A percentile compares a stretch with the other conserved stretches of the same genome.
Conservation (phyloP, 1,140 invertebrate genomes). For the Drosophila grimshawi region DNA sequence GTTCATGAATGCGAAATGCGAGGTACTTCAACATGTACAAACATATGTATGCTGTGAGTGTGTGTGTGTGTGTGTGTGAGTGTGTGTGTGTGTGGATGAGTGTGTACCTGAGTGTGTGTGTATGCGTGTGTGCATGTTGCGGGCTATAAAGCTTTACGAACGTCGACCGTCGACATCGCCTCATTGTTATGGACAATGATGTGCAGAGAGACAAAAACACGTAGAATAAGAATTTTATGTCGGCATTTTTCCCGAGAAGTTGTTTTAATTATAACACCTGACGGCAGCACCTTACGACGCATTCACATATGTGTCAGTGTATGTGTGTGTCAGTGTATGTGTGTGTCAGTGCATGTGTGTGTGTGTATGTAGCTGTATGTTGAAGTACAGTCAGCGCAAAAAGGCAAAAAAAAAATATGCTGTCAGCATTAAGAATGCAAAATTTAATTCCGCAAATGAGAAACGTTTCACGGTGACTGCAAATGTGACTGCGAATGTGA, state of each 20-base stretch:
- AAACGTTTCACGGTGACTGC: slow-evolving; percentile 39
- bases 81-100: slow-evolving; percentile 1
- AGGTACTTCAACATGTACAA: slow-evolving; percentile 3
- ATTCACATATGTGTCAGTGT: neutral
- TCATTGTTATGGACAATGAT: slow-evolving; percentile 77
- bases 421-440: slow-evolving; percentile 66
- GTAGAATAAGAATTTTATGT: slow-evolving; percentile 35
- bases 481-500: slow-evolving; percentile 1
- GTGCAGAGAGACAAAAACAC: slow-evolving; percentile 41
- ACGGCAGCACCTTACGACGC: slow-evolving; percentile 2
- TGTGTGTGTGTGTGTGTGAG: slow-evolving; percentile 5
- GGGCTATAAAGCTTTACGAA: slow-evolving; percentile 65
- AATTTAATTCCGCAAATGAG: slow-evolving; percentile 77
- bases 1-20: slow-evolving; percentile 58
- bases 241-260: slow-evolving; percentile 37
- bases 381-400: slow-evolving; percentile 60
- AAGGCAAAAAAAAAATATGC: slow-evolving; percentile 12
- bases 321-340: neutral
- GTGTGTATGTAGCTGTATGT: neutral
- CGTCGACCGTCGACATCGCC: slow-evolving; percentile 23
- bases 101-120: neutral
- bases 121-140: slow-evolving; percentile 12
- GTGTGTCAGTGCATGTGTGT: too few species aligned
- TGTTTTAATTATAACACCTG: slow-evolving; percentile 70
- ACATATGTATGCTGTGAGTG: neutral